Conservation (phyloP, 1,140 invertebrate genomes). For the Papilio polytes region DNA sequence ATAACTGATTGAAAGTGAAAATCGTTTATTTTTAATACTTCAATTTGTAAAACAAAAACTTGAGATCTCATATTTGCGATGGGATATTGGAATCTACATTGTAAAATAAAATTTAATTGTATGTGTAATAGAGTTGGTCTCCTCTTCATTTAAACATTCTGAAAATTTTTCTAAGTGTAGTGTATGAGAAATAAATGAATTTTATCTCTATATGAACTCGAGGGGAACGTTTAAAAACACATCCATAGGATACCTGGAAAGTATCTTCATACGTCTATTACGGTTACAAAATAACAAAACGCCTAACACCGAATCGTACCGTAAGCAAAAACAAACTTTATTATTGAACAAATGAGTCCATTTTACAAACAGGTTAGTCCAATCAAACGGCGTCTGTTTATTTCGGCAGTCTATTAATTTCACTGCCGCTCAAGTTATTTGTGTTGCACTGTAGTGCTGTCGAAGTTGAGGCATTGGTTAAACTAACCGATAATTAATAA, state of each 20-base stretch:
- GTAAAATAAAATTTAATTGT: too few species aligned
- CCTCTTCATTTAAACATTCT: neutral
- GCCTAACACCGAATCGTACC: neutral
- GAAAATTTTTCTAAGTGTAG: neutral
- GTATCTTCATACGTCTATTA: slow-evolving; percentile 45
- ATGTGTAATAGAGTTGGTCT: too few species aligned
- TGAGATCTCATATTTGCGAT: neutral
- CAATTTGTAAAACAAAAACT: neutral
- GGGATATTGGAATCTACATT: neutral
- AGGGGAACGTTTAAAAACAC: slow-evolving; percentile 46
- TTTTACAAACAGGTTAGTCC: neutral
- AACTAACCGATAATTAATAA: neutral
- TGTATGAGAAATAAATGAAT: slow-evolving; percentile 27
- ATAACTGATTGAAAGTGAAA: neutral
- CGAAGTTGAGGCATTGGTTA: neutral
- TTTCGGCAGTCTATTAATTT: slow-evolving; percentile 44
- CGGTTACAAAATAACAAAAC: slow-evolving; percentile 35
- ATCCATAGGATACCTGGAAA: slow-evolving; percentile 54
- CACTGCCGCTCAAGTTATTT: slow-evolving; percentile 12
- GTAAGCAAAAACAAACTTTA: neutral
- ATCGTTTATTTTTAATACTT: neutral
- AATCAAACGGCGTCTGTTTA: slow-evolving; percentile 41
- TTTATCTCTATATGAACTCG: slow-evolving; percentile 45
- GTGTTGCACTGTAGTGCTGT: slow-evolving; percentile 8
- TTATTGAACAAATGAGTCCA: neutral